These are phyloP conservation scores for Rhinogobius similis DNA, from an alignment of 2,113 vertebrate genomes.

Conservation along the genomic window DNA sequence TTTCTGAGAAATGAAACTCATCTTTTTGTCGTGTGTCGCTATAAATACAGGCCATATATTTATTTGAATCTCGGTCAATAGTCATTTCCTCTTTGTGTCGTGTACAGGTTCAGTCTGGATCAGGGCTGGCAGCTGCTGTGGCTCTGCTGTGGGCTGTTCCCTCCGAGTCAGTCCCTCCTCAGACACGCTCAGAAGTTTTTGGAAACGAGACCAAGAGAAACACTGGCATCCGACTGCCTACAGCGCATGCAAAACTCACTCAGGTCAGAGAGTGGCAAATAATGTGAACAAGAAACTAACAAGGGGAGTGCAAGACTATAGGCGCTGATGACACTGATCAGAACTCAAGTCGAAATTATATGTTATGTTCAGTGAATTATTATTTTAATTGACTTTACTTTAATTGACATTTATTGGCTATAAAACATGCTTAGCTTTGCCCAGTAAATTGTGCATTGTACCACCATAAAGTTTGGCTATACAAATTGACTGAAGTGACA, in stretches of 20 bases:
- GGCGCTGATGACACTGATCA: too few species aligned
- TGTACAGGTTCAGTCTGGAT: constrained; percentile 85
- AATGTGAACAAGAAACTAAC: background rate
- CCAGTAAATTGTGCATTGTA: too few species aligned
- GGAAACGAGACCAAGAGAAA: constrained; percentile 80
- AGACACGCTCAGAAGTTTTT: constrained; percentile 88
- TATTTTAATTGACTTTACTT: too few species aligned
- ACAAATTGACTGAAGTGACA: too few species aligned
- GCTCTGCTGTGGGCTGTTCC: constrained; percentile 93
- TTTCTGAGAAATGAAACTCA: background rate
- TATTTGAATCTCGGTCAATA: background rate
- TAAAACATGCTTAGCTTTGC: too few species aligned
- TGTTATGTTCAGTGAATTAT: too few species aligned
- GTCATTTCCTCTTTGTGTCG: background rate
- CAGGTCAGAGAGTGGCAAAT: constrained; percentile 75
- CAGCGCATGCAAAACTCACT: constrained; percentile 84
- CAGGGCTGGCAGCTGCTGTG: constrained; percentile 95
- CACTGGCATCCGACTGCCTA: constrained; percentile 82
- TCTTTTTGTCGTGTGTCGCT: background rate
- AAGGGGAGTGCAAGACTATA: background rate
- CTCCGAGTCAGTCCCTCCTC: constrained; percentile 84
- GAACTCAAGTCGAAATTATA: too few species aligned
- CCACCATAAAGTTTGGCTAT: too few species aligned
- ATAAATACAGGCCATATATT: background rate
- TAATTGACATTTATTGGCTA: too few species aligned